Evolutionary conservation across 2,797 vertebrate genomes (phyloP).

Genomic region (Sebastiscus albofasciatus): DNA sequence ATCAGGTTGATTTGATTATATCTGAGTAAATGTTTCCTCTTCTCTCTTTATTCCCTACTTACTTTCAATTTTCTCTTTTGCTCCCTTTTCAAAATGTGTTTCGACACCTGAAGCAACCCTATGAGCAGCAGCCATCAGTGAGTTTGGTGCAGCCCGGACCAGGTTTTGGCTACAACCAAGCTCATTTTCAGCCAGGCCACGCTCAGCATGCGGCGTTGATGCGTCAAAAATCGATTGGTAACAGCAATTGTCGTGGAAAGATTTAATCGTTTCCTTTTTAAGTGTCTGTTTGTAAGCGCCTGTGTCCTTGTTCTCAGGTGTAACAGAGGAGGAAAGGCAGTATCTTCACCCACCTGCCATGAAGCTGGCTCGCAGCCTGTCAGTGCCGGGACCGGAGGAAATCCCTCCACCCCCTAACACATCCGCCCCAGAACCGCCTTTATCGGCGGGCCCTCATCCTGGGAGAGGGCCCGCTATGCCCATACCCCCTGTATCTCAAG

Average conservation of each 20-base stretch:
- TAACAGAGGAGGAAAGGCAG: constrained; percentile 90
- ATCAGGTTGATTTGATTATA: constrained; percentile 21
- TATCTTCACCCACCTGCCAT: constrained; percentile 90
- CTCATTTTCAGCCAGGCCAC: constrained; percentile 88
- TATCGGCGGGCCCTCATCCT: constrained; percentile 85
- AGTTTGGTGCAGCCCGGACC: constrained; percentile 77
- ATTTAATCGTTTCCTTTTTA: constrained; percentile 1
- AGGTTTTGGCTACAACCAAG: constrained; percentile 88
- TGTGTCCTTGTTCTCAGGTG: constrained; percentile 77
- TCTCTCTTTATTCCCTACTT: neutral
- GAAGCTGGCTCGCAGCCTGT: constrained; percentile 93
- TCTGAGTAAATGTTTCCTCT: constrained; percentile 27
- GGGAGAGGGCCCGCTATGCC: constrained; percentile 77
- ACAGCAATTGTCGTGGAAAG: constrained; percentile 9
- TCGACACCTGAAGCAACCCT: constrained; percentile 79
- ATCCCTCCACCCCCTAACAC: constrained; percentile 94
- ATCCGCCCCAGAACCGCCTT: constrained; percentile 91
- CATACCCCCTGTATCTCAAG: constrained; percentile 74
- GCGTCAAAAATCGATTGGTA: constrained; percentile 94
- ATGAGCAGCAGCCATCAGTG: constrained; percentile 87
- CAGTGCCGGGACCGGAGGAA: constrained; percentile 92
- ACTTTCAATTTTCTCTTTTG: constrained; percentile 4
- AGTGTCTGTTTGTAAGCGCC: constrained; percentile 14
- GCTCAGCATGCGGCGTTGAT: constrained; percentile 90
- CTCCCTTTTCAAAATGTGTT: constrained; percentile 30